Conservation (phyloP, 2,888 invertebrate genomes). For the Nineta flava region DNA sequence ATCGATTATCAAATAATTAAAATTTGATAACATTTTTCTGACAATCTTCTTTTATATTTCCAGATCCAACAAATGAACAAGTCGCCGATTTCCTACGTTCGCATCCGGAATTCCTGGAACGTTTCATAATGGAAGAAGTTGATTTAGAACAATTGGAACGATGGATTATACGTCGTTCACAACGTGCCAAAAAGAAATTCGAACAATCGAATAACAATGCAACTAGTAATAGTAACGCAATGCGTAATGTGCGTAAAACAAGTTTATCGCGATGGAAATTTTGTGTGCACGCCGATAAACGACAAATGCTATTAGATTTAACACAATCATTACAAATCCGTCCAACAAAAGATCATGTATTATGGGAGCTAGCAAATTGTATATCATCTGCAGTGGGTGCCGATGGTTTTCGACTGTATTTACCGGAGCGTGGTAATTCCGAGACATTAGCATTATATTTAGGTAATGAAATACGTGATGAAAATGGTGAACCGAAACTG, state of each 20-base stretch:
- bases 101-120: slow-evolving; percentile 48
- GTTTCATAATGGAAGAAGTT: slow-evolving; percentile 43
- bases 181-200: slow-evolving; percentile 29
- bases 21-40: too few relatives aligned
- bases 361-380: slow-evolving; percentile 49
- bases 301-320: slow-evolving; percentile 44
- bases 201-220: slow-evolving; percentile 15
- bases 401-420: slow-evolving; percentile 44
- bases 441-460: slow-evolving; percentile 25
- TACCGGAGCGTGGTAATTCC: slow-evolving; percentile 30
- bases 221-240: slow-evolving; percentile 1
- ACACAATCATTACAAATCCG: slow-evolving; percentile 42
- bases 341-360: slow-evolving; percentile 43
- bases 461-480: slow-evolving; percentile 21
- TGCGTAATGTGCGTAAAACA: slow-evolving; percentile 28
- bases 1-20: too few relatives aligned
- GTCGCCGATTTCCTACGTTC: slow-evolving; percentile 37
- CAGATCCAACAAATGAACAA: slow-evolving; percentile 21
- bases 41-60: too few relatives aligned
- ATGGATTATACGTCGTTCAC: slow-evolving; percentile 43
- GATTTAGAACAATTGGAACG: slow-evolving; percentile 44
- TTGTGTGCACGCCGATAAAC: slow-evolving; percentile 46
- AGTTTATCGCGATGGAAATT: slow-evolving; percentile 39
- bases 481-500: slow-evolving; percentile 21
- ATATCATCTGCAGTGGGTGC: slow-evolving; percentile 48